Percentiles rank a stretch among this genome's conserved stretches.
phyloP scores from a whole-genome alignment of 2,797 vertebrate species.

The Chaetodon trifasciatus region DNA sequence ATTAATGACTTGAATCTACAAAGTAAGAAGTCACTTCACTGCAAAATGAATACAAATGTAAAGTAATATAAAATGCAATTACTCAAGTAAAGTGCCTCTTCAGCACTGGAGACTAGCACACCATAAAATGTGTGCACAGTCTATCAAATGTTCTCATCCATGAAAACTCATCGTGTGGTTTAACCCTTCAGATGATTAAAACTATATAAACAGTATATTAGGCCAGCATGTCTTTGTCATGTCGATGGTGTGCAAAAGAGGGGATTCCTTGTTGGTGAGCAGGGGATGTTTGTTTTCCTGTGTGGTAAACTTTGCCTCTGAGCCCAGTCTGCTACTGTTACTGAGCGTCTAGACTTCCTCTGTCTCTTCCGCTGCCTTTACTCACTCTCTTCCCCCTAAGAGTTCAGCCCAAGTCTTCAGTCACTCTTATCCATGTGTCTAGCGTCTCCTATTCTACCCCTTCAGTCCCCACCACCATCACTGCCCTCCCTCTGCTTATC shows the following conservation, averaged over 20 bases:
- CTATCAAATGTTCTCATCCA: too few species aligned
- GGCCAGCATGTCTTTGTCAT: not conserved
- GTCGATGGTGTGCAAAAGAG: not conserved
- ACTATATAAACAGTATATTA: not conserved
- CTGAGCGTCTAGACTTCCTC: slow-evolving; percentile 34
- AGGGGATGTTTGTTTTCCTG: slow-evolving; percentile 40
- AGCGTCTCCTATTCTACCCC: not conserved
- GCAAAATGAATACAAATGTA: too few species aligned
- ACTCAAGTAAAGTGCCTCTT: too few species aligned
- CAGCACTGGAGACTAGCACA: too few species aligned
- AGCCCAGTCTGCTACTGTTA: slow-evolving; percentile 13
- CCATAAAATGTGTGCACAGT: too few species aligned
- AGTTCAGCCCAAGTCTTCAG: not conserved
- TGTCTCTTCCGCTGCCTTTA: slow-evolving; percentile 28
- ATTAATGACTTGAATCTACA: too few species aligned
- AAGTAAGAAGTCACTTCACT: too few species aligned
- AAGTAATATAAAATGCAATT: too few species aligned
- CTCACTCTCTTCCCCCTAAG: slow-evolving; percentile 11
- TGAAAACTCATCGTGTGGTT: not conserved
- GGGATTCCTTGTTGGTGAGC: not conserved
- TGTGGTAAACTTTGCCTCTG: slow-evolving; percentile 13
- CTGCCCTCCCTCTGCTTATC: slow-evolving; percentile 14
- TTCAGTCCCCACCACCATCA: not conserved
- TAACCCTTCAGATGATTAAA: not conserved
- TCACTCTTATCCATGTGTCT: slow-evolving; percentile 15